Percentiles rank a stretch among this genome's conserved stretches.
phyloP scores from a whole-genome alignment of 1,140 invertebrate genomes.

The Drosophila nannoptera region DNA sequence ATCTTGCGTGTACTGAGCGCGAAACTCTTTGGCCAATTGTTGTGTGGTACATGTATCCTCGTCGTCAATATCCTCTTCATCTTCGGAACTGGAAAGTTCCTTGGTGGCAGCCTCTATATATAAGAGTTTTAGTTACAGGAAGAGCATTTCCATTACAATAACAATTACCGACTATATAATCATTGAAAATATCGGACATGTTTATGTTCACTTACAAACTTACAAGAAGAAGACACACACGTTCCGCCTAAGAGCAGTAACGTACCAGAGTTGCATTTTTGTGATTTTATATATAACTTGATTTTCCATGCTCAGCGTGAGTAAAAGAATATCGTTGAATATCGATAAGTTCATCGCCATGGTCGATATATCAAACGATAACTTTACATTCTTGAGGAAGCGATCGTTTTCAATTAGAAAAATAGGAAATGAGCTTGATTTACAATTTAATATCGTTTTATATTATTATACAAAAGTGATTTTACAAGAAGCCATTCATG shows the following conservation, averaged over 20 bases:
- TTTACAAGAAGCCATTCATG: slow-evolving; percentile 69
- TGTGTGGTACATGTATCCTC: slow-evolving; percentile 55
- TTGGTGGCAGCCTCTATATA: slow-evolving; percentile 44
- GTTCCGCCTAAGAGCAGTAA: slow-evolving; percentile 14
- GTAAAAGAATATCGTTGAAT: too few species aligned
- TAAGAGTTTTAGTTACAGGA: not conserved
- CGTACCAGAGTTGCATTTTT: slow-evolving; percentile 8
- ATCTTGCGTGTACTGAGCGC: slow-evolving; percentile 41
- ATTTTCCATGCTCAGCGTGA: too few species aligned
- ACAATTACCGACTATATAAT: slow-evolving; percentile 48
- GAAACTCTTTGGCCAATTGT: slow-evolving; percentile 48
- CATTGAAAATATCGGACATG: slow-evolving; percentile 46
- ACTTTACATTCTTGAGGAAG: not conserved
- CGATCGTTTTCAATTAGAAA: not conserved
- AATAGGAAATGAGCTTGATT: slow-evolving; percentile 29
- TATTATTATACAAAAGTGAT: slow-evolving; percentile 74
- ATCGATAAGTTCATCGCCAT: too few species aligned
- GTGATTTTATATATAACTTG: not conserved
- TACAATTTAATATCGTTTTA: slow-evolving; percentile 68
- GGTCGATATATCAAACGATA: too few species aligned
- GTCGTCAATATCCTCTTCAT: slow-evolving; percentile 57
- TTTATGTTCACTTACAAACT: slow-evolving; percentile 36
- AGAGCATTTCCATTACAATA: not conserved
- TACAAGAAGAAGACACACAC: slow-evolving; percentile 24
- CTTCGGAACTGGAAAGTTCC: slow-evolving; percentile 51